A percentile compares a stretch with the other conserved stretches of the same genome.
These are phyloP conservation scores for Aptenodytes forsteri DNA, from an alignment of 2,113 vertebrate genomes.

Conservation along the genomic window DNA sequence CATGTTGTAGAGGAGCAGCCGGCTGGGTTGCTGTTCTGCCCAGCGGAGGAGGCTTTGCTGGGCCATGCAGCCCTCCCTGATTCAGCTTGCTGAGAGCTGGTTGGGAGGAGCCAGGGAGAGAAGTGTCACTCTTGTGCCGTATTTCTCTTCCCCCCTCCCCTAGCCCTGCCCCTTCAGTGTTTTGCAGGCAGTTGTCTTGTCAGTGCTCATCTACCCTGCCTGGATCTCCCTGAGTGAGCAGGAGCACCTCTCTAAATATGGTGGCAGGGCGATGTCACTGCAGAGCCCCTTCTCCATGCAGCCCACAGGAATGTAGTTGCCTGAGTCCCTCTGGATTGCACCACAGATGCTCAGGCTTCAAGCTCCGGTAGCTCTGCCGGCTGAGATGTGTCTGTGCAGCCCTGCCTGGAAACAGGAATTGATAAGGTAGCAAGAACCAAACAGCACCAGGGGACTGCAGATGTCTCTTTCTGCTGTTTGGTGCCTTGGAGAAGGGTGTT, in stretches of 20 bases:
- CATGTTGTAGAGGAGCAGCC: background rate
- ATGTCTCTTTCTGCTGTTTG: background rate
- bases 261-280: background rate
- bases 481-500: background rate
- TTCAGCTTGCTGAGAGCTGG: background rate
- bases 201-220: background rate
- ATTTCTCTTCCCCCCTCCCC: background rate
- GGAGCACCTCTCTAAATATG: background rate
- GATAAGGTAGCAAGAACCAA: background rate
- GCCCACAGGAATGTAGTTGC: background rate
- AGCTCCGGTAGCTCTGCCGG: background rate
- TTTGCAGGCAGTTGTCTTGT: background rate
- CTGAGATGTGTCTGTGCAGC: background rate
- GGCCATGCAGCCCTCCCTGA: background rate
- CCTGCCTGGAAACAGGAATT: background rate
- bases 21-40: background rate
- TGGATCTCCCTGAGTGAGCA: background rate
- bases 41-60: background rate
- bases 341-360: conserved; percentile 20
- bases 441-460: background rate
- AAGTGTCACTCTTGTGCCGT: background rate
- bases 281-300: background rate
- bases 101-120: background rate
- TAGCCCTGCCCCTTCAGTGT: background rate
- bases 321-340: conserved; percentile 49